These are phyloP conservation scores for Sphyrna mokarran DNA, from an alignment of 2,113 vertebrate species.

Conservation along the genomic window DNA sequence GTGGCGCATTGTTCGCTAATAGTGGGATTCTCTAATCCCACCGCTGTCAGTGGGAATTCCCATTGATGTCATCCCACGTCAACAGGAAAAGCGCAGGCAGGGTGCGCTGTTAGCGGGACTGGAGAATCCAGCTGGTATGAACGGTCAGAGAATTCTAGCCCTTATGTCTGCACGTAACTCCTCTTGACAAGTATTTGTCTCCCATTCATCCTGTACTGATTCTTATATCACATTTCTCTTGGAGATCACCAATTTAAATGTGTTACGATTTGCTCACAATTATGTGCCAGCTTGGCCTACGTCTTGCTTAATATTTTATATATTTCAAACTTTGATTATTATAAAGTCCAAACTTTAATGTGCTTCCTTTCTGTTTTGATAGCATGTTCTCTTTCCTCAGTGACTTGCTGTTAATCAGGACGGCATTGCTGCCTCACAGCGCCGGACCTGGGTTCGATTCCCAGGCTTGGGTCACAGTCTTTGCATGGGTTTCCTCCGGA, in stretches of 20 bases:
- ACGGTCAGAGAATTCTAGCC: too few relatives aligned
- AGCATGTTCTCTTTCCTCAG: not conserved
- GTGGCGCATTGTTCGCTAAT: too few relatives aligned
- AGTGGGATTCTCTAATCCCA: too few relatives aligned
- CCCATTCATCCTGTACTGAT: not conserved
- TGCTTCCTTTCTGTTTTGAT: not conserved
- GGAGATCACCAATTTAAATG: not conserved
- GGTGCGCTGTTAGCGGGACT: too few relatives aligned
- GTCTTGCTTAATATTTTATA: not conserved
- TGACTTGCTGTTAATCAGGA: not conserved
- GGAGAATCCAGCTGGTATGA: too few relatives aligned
- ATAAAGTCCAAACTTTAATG: not conserved
- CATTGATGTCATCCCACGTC: too few relatives aligned
- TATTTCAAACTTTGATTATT: not conserved
- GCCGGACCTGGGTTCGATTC: too few relatives aligned
- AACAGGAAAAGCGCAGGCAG: too few relatives aligned
- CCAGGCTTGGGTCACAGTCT: too few relatives aligned
- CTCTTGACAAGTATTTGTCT: not conserved
- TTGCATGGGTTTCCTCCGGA: too few relatives aligned
- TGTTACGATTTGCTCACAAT: not conserved
- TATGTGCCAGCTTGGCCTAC: not conserved
- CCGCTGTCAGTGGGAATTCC: too few relatives aligned
- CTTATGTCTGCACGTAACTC: not conserved
- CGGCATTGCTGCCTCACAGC: too few relatives aligned
- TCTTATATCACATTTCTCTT: not conserved